Conservation (phyloP, 2,888 invertebrate species). For the Ephialtes manifestator region DNA sequence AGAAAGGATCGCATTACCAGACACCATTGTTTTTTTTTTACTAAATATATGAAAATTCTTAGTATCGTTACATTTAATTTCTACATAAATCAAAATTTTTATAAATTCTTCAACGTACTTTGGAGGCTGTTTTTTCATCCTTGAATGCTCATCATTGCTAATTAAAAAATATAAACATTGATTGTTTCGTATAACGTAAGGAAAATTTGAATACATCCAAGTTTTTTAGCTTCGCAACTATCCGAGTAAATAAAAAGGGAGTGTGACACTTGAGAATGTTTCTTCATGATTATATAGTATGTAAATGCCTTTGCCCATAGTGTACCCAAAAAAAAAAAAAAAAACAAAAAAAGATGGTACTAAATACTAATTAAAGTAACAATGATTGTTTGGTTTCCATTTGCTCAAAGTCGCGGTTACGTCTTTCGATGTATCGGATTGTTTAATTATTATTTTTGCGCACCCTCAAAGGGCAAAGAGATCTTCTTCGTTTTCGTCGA, state of each 20-base stretch:
- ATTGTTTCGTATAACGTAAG: too few species aligned
- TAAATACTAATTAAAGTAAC: constrained; percentile 36
- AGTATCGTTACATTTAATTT: too few species aligned
- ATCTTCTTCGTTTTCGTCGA: constrained; percentile 60
- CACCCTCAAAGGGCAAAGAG: constrained; percentile 41
- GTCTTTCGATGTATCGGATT: constrained; percentile 2
- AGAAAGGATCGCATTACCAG: too few species aligned
- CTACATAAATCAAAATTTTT: too few species aligned
- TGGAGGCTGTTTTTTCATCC: too few species aligned
- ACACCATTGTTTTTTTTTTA: too few species aligned
- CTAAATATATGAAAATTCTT: too few species aligned
- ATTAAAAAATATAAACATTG: too few species aligned
- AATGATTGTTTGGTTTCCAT: constrained; percentile 47
- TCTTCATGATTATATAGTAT: not conserved
- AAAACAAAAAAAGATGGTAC: too few species aligned
- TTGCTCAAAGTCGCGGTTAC: not conserved
- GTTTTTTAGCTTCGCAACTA: not conserved
- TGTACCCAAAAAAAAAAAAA: not conserved
- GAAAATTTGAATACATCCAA: too few species aligned
- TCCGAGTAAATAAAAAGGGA: not conserved
- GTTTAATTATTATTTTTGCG: constrained; percentile 22
- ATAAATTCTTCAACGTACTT: too few species aligned
- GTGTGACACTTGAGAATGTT: not conserved
- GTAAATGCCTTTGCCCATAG: not conserved
- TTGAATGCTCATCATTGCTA: too few species aligned